phyloP scores from a whole-genome alignment of 92 coral and sea anemone species.

The Palythoa grandiflora region DNA sequence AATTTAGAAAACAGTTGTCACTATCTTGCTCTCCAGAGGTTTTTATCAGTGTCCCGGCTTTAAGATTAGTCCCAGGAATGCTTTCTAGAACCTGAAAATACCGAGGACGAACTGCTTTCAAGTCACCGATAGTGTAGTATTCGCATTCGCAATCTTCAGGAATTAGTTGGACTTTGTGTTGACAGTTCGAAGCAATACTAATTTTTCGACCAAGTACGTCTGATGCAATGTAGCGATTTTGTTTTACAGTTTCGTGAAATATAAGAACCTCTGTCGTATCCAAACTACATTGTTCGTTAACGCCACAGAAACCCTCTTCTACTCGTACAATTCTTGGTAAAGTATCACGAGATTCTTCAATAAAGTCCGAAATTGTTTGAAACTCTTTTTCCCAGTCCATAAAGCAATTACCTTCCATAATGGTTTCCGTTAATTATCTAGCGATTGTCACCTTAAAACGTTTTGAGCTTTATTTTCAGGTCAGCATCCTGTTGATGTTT shows the following conservation, averaged over 20 bases:
- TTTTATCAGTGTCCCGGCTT: slow-evolving; percentile 32
- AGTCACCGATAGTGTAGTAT: slow-evolving; percentile 13
- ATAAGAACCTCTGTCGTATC: slow-evolving; percentile 26
- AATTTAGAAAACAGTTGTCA: slow-evolving; percentile 6
- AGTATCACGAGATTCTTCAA: slow-evolving; percentile 33
- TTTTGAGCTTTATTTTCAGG: not conserved
- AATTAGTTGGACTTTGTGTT: slow-evolving; percentile 37
- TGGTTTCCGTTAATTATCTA: not conserved
- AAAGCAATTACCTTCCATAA: not conserved
- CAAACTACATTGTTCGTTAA: slow-evolving; percentile 26
- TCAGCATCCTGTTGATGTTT: not conserved
- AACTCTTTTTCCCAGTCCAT: slow-evolving; percentile 41
- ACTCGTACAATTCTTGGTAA: slow-evolving; percentile 31
- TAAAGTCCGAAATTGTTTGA: slow-evolving; percentile 6
- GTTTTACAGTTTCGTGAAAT: slow-evolving; percentile 26
- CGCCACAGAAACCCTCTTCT: slow-evolving; percentile 49
- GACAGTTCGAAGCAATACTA: slow-evolving; percentile 42
- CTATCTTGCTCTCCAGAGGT: slow-evolving; percentile 7
- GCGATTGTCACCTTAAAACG: not conserved
- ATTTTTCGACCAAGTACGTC: slow-evolving; percentile 32
- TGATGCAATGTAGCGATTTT: slow-evolving; percentile 25
- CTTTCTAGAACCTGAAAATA: slow-evolving; percentile 36
- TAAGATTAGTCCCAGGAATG: slow-evolving; percentile 29
- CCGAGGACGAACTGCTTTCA: slow-evolving; percentile 12
- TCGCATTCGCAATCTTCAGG: slow-evolving; percentile 40